A percentile compares a stretch with the other conserved stretches of the same genome.
Conservation (phyloP, 2,888 invertebrate species). For the Drosophila setosimentum region DNA sequence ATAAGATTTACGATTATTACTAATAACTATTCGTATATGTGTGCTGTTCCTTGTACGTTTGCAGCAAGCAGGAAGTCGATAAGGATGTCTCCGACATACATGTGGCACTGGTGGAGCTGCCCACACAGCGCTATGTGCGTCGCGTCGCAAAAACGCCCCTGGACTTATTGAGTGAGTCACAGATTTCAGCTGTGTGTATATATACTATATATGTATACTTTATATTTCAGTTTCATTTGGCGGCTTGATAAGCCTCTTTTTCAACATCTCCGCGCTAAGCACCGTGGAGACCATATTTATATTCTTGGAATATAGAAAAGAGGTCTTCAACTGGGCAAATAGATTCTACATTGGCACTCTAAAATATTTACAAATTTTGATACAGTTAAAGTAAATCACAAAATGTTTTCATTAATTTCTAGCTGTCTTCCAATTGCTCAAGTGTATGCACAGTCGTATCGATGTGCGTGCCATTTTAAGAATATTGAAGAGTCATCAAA, state of each 20-base stretch:
- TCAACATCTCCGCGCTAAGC: constrained; percentile 81
- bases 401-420: constrained; percentile 48
- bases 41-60: background rate
- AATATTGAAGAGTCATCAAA: background rate
- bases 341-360: constrained; percentile 56
- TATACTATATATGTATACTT: background rate
- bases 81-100: constrained; percentile 72
- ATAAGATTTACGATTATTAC: background rate
- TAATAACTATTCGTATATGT: background rate
- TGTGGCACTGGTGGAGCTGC: constrained; percentile 81
- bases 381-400: constrained; percentile 70
- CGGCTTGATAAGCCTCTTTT: constrained; percentile 83
- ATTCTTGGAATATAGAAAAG: constrained; percentile 52
- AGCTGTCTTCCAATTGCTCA: constrained; percentile 46
- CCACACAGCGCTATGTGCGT: constrained; percentile 87
- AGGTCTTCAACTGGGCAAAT: constrained; percentile 54
- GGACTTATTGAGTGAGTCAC: constrained; percentile 88
- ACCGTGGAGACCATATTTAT: constrained; percentile 72
- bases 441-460: constrained; percentile 13
- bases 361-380: constrained; percentile 65
- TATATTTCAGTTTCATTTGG: constrained; percentile 82
- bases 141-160: constrained; percentile 88
- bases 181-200: fast-evolving
- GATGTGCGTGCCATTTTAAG: background rate
- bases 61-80: constrained; percentile 62